Base-by-base conservation (phyloP, 2,113 vertebrate species). In the Passer montanus region DNA sequence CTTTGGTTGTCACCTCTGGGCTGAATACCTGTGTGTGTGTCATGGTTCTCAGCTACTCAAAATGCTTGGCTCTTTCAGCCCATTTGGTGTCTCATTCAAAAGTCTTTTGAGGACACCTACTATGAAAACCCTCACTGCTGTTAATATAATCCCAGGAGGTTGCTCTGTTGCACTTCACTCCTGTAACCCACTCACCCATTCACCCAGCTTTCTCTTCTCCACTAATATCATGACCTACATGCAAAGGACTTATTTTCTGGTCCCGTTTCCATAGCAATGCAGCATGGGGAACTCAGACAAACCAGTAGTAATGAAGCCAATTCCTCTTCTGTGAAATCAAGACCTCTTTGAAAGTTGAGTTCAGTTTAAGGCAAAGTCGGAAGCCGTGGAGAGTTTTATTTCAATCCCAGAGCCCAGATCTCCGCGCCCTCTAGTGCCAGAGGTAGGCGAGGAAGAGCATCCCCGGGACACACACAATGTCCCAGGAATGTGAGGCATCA, bases 221-320 rank as follows among this genome's bases (percentile, higher is more conserved):
- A 35, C 64, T 91, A 66, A 50, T 92, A 92, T 43, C n/a, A 79
- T 95, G 93, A 96, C 92, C 94, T 92, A 95, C 56, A 95, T 94
- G 89, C 84, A 80, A 74, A 87, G 81, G 44, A 78, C 18, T 19
- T 67, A 78, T 89, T 85, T 96, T 94, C 89, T 80, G 75, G 56
- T 72, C 59, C 79, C 1, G 88, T 97, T 97, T 93, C 94, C 91
- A 97, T 97, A 96, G 95, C 84, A 87, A 93, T 97, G 56, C 46
- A 86, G 79, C 87, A 67, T 33, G 44, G 68, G 75, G 80, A 95
- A 74, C 1, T 13, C 77, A 79, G 84, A 58, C 43, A 91, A 86
- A 59, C 67, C 47, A 67, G 64, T 55, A 69, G 73, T 83, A 92
- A 83, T 9, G n/a, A 89, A 88, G 13, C 5, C 47, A 55, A 69